Percentiles rank a stretch among this genome's conserved stretches.
Conservation (phyloP, 2,888 invertebrate species). For the Dascillus cervinus region DNA sequence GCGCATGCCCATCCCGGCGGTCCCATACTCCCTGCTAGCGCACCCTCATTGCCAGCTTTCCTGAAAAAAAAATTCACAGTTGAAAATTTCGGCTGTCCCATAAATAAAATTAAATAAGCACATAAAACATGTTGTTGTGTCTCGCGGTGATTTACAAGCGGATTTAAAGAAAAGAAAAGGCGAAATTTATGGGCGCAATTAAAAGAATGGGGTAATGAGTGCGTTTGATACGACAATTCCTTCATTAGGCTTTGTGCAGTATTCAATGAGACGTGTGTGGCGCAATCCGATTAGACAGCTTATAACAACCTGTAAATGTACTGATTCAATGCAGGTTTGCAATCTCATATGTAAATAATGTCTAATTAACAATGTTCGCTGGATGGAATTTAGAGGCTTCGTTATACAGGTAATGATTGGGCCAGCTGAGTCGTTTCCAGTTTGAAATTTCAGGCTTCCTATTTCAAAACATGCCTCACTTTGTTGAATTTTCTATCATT, state of each 20-base stretch:
- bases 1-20: conserved; percentile 88
- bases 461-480: too few species aligned
- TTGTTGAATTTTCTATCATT: too few species aligned
- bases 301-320: conserved; percentile 9
- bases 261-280: conserved; percentile 4
- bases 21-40: conserved; percentile 74
- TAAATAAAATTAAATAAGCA: conserved; percentile 13
- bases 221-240: conserved; percentile 7
- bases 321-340: conserved; percentile 8
- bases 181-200: too few species aligned
- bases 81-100: conserved; percentile 1
- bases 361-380: too few species aligned
- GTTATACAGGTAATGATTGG: too few species aligned
- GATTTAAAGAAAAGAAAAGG: too few species aligned
- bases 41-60: conserved; percentile 68
- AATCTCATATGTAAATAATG: too few species aligned
- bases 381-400: too few species aligned
- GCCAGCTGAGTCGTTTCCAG: too few species aligned
- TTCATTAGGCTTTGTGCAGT: conserved; percentile 1
- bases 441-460: too few species aligned
- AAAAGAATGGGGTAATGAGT: conserved; percentile 10
- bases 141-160: too few species aligned
- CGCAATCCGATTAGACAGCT: conserved; percentile 10
- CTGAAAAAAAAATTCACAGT: conserved; percentile 33
- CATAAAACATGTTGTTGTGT: conserved; percentile 11